Evolutionary conservation across 2,113 vertebrate genomes (phyloP).

Genomic region (Hyla sarda): DNA sequence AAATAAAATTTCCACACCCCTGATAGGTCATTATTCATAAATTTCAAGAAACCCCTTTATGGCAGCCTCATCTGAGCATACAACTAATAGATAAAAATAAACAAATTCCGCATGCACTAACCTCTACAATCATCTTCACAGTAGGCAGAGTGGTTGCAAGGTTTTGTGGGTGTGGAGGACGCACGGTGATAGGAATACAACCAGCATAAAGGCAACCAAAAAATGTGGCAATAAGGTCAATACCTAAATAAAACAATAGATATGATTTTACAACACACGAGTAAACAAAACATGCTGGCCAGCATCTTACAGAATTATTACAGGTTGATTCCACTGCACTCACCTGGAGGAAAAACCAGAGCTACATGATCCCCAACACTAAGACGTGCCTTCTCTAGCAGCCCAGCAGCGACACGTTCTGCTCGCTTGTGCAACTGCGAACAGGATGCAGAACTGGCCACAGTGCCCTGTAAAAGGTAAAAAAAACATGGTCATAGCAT

Average conservation of each 20-base stretch:
- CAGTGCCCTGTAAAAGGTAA: slow-evolving; percentile 78
- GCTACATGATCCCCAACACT: slow-evolving; percentile 91
- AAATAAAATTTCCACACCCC: no score
- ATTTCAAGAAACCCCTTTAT: no score
- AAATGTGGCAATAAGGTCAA: slow-evolving; percentile 93
- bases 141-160: slow-evolving; percentile 92
- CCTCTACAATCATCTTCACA: slow-evolving; percentile 98
- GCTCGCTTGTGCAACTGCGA: slow-evolving; percentile 92
- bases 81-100: no score
- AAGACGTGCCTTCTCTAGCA: slow-evolving; percentile 85
- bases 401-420: slow-evolving; percentile 85
- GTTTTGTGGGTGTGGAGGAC: slow-evolving; percentile 93
- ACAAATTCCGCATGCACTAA: slow-evolving; percentile 61
- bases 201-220: slow-evolving; percentile 94
- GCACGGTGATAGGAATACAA: slow-evolving; percentile 89
- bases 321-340: slow-evolving; percentile 2
- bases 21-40: no score
- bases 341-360: slow-evolving; percentile 93
- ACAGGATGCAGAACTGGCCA: slow-evolving; percentile 88
- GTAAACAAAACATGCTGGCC: neutral
- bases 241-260: slow-evolving; percentile 73
- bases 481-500: neutral
- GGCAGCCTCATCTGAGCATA: no score
- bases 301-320: neutral
- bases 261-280: neutral